phyloP scores from a whole-genome alignment of 2,888 invertebrate species.

The Volucella bombylans region DNA sequence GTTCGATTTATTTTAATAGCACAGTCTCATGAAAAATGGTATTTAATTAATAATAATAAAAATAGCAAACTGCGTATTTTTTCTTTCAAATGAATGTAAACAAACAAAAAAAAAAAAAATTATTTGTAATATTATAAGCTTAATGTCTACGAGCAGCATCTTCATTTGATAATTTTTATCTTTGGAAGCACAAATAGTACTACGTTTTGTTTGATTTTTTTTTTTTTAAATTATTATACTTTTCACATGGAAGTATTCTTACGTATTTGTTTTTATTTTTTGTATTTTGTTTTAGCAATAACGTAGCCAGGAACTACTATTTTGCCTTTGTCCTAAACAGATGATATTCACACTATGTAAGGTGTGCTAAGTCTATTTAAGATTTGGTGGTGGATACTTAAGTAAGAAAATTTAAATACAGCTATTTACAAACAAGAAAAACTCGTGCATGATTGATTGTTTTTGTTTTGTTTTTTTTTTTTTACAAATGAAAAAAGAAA shows the following conservation, averaged over 20 bases:
- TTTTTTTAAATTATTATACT: not conserved
- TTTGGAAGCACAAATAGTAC: slow-evolving; percentile 73
- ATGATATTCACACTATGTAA: slow-evolving; percentile 43
- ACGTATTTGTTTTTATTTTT: slow-evolving; percentile 12
- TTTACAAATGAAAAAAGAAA: slow-evolving; percentile 58
- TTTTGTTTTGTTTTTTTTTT: not conserved
- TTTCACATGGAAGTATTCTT: slow-evolving; percentile 9
- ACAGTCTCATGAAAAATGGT: slow-evolving; percentile 72
- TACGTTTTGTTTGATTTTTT: slow-evolving; percentile 55
- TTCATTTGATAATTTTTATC: slow-evolving; percentile 72
- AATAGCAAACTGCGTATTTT: slow-evolving; percentile 59
- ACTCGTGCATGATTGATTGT: slow-evolving; percentile 53
- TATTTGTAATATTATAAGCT: slow-evolving; percentile 55
- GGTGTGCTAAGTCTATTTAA: slow-evolving; percentile 52
- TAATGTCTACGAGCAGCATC: slow-evolving; percentile 71
- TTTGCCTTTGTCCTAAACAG: slow-evolving; percentile 53
- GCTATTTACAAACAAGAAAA: slow-evolving; percentile 59
- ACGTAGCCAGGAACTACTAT: slow-evolving; percentile 60
- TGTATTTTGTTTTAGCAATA: slow-evolving; percentile 17
- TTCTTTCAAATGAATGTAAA: slow-evolving; percentile 53
- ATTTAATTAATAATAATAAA: slow-evolving; percentile 53
- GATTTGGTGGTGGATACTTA: slow-evolving; percentile 62
- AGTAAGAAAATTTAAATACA: slow-evolving; percentile 38
- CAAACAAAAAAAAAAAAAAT: slow-evolving; percentile 24
- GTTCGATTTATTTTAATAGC: slow-evolving; percentile 64